Base-by-base conservation (phyloP, 1,140 invertebrate species). In the Lepidurus arcticus region DNA sequence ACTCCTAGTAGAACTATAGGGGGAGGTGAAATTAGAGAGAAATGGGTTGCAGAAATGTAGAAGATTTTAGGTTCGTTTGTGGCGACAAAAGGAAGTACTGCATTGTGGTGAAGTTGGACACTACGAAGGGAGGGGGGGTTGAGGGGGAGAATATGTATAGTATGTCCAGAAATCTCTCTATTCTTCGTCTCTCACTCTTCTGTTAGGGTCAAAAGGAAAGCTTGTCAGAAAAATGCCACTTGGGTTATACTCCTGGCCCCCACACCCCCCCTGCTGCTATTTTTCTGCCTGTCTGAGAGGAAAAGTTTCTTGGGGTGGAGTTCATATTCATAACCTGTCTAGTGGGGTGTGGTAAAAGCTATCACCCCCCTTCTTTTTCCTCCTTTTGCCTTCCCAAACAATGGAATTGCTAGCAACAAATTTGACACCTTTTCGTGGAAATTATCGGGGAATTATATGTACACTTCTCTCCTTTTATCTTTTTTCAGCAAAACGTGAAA, bases 291-390 rank as follows among this genome's bases (percentile, higher is more conserved):
- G 53, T 21, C 53, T 13, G 53, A 65, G 53, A n/a, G 53, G 53
- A 65, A 65, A 65, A 65, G 53, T 65, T 65, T 65, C 53, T 65
- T 65, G 53, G 53, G 53, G 53, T 65, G 53, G 53, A 65, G 53
- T 65, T 65, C 53, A 65, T 65, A 65, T 65, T 65, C 53, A 65
- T 65, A 65, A 65, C 53, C 53, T 65, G 53, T 65, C 53, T 65
- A 65, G 21, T 65, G 53, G 53, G 53, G 53, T 65, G 53, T 65
- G 53, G 53, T 65, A 65, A 65, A 65, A 65, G 53, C 53, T 65
- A 65, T 65, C 53, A 65, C 16, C 53, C 16, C 21, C 53, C 16
- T 21, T 65, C 21, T 65, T 5, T 7, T 65, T 65, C 9, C 21
- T 65, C 34, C 34, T 34, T 34, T 34, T 34, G 34, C 34, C 34